Evolutionary conservation across 2,888 invertebrate genomes (phyloP).

Genomic region (Thera obeliscata): DNA sequence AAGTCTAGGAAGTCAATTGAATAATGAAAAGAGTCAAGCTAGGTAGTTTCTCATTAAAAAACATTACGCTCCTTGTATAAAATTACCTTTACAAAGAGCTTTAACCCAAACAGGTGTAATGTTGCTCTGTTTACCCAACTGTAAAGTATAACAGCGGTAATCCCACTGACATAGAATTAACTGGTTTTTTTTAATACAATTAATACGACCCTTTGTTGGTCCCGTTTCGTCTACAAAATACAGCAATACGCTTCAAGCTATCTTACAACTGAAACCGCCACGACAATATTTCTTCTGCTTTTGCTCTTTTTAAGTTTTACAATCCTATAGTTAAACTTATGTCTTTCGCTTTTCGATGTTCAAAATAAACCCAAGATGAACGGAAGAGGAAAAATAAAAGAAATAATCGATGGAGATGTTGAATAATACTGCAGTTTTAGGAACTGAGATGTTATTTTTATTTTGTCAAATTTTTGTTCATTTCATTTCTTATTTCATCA

Average conservation of each 20-base stretch:
- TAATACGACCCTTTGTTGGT: slow-evolving; percentile 65
- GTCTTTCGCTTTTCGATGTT: slow-evolving; percentile 61
- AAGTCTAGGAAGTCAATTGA: slow-evolving; percentile 6
- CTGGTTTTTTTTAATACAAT: slow-evolving; percentile 46
- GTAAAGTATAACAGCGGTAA: slow-evolving; percentile 24
- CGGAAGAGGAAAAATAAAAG: slow-evolving; percentile 69
- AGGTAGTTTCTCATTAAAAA: not conserved
- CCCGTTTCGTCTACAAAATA: slow-evolving; percentile 68
- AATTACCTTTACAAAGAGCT: not conserved
- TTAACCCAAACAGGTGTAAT: not conserved
- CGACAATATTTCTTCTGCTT: slow-evolving; percentile 74
- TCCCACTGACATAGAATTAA: slow-evolving; percentile 26
- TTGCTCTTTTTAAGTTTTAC: slow-evolving; percentile 75
- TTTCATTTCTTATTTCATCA: not conserved
- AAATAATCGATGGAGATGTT: slow-evolving; percentile 65
- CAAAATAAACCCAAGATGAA: slow-evolving; percentile 62
- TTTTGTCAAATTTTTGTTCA: slow-evolving; percentile 80
- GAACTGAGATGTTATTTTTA: slow-evolving; percentile 69
- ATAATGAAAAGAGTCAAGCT: not conserved
- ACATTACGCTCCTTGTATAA: not conserved
- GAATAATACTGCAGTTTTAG: slow-evolving; percentile 33
- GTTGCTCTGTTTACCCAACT: slow-evolving; percentile 9
- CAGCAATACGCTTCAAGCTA: slow-evolving; percentile 55
- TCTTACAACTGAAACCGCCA: slow-evolving; percentile 79
- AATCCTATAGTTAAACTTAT: slow-evolving; percentile 75